These are phyloP conservation scores for Lamprotornis superbus DNA, from an alignment of 2,113 vertebrate genomes.

Conservation along the genomic window DNA sequence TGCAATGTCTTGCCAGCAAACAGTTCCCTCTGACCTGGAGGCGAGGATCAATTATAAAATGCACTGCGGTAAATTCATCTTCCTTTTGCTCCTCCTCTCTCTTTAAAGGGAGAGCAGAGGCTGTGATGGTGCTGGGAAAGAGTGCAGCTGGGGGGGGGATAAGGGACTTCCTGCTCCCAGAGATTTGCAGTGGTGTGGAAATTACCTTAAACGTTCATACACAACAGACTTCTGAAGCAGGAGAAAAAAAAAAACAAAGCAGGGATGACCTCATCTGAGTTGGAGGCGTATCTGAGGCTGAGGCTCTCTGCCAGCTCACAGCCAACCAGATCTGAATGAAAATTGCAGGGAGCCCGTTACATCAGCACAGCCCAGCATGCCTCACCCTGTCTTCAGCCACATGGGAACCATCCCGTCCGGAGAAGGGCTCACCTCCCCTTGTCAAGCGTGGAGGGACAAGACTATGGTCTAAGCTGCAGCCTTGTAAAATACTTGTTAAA, in stretches of 20 bases:
- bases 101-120: slow-evolving; percentile 14
- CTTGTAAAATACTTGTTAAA: background rate
- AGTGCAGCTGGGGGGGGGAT: background rate
- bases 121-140: background rate
- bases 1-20: background rate
- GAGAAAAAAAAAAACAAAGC: background rate
- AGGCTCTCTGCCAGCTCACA: slow-evolving; percentile 57
- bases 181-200: background rate
- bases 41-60: slow-evolving; percentile 29
- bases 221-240: background rate
- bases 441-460: background rate
- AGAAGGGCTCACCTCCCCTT: background rate
- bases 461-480: background rate
- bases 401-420: background rate
- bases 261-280: slow-evolving; percentile 71
- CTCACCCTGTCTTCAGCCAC: slow-evolving; percentile 24
- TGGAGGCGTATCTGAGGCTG: slow-evolving; percentile 57
- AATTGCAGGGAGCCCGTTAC: slow-evolving; percentile 73
- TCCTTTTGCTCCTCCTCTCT: slow-evolving; percentile 50
- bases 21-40: background rate
- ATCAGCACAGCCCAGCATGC: slow-evolving; percentile 79
- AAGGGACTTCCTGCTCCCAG: background rate
- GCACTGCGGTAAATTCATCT: slow-evolving; percentile 55
- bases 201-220: slow-evolving; percentile 4
- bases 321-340: slow-evolving; percentile 72